These are phyloP conservation scores for Isurus oxyrinchus DNA, from an alignment of 2,113 vertebrate genomes.

Conservation along the genomic window DNA sequence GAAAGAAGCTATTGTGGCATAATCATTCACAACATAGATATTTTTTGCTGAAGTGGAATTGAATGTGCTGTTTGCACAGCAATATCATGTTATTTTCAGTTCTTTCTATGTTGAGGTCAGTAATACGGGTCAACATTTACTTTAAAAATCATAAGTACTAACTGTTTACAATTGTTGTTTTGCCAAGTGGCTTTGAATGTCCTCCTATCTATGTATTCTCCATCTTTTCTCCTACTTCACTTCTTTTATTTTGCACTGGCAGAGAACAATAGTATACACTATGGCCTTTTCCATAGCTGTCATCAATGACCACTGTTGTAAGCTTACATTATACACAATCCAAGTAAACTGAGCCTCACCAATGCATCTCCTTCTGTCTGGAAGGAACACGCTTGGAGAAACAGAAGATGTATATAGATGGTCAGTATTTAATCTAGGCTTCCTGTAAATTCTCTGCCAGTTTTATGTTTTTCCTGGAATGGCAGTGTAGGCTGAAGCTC, in stretches of 20 bases:
- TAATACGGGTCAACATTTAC: background rate
- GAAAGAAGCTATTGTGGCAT: background rate
- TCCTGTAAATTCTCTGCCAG: background rate
- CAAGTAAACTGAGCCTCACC: background rate
- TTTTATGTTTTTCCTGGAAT: background rate
- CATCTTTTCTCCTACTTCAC: background rate
- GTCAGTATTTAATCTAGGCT: background rate
- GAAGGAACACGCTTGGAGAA: background rate
- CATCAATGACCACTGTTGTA: background rate
- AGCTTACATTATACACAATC: background rate
- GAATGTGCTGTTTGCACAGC: background rate
- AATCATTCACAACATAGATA: slow-evolving; percentile 5
- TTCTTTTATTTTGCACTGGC: background rate
- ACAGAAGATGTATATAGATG: background rate
- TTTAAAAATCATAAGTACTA: background rate
- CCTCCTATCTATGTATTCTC: background rate
- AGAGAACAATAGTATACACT: background rate
- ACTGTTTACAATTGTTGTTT: background rate
- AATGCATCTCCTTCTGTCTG: background rate
- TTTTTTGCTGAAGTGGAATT: background rate
- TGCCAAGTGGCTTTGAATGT: background rate
- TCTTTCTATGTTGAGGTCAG: background rate
- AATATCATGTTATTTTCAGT: background rate
- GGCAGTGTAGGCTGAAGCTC: background rate
- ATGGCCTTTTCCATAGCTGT: background rate